A percentile compares a stretch with the other conserved stretches of the same genome.
These are phyloP conservation scores for Channa maculata DNA, from an alignment of 2,113 vertebrate genomes.

Conservation along the genomic window DNA sequence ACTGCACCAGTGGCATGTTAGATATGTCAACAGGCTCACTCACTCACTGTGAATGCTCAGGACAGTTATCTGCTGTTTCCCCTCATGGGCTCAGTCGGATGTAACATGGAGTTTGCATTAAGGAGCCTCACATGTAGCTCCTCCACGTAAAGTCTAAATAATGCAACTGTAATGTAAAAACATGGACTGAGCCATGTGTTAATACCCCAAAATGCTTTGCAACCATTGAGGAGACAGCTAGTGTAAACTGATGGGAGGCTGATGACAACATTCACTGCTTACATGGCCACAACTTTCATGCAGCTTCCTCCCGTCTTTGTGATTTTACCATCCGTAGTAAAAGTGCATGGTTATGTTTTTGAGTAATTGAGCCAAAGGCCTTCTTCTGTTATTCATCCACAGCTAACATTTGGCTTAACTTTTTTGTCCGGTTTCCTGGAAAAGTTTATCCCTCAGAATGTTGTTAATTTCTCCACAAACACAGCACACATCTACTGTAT, in stretches of 20 bases:
- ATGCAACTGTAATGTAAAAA: too few relatives aligned
- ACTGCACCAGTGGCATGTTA: too few relatives aligned
- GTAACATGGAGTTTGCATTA: too few relatives aligned
- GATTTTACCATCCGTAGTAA: slow-evolving; percentile 5
- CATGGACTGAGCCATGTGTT: too few relatives aligned
- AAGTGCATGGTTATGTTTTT: slow-evolving; percentile 15
- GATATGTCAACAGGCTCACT: too few relatives aligned
- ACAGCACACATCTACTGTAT: slow-evolving; percentile 25
- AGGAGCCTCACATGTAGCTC: too few relatives aligned
- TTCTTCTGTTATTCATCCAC: neutral
- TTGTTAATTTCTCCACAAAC: slow-evolving; percentile 24
- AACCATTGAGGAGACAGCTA: slow-evolving; percentile 14
- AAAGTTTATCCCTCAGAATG: neutral
- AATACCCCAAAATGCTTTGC: neutral
- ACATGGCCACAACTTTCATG: slow-evolving; percentile 37
- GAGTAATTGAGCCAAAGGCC: slow-evolving; percentile 1
- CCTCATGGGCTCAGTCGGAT: too few relatives aligned
- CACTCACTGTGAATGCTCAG: too few relatives aligned
- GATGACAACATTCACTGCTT: slow-evolving; percentile 34
- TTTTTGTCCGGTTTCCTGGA: slow-evolving; percentile 1
- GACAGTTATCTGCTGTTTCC: too few relatives aligned
- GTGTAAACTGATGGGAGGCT: slow-evolving; percentile 33
- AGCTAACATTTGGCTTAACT: neutral
- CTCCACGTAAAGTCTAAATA: too few relatives aligned
- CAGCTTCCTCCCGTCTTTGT: slow-evolving; percentile 33